phyloP scores from a whole-genome alignment of 2,888 invertebrate species.

The Philereme vetulata region DNA sequence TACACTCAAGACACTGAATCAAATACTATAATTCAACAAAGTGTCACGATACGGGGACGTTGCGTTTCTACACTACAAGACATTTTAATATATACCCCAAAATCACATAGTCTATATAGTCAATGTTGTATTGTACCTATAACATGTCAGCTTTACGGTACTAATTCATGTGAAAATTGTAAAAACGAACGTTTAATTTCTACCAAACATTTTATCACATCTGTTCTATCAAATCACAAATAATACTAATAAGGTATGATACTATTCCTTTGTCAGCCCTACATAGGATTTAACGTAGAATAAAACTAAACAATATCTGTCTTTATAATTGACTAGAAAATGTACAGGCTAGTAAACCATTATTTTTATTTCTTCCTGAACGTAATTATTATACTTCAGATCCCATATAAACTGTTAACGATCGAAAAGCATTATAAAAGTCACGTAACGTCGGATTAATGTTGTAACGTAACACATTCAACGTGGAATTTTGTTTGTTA shows the following conservation, averaged over 20 bases:
- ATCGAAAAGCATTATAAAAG: constrained; percentile 56
- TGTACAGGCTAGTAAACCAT: constrained; percentile 13
- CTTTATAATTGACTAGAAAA: constrained; percentile 11
- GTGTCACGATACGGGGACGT: too few species aligned
- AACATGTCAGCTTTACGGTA: too few species aligned
- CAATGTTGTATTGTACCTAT: too few species aligned
- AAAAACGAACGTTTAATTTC: neutral
- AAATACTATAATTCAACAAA: neutral
- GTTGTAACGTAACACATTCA: constrained; percentile 39
- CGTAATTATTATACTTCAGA: constrained; percentile 22
- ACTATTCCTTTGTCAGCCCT: constrained; percentile 7
- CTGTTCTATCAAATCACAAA: too few species aligned
- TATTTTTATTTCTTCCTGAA: constrained; percentile 30
- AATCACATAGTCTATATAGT: too few species aligned
- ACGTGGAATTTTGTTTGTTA: constrained; percentile 48
- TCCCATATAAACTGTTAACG: constrained; percentile 16
- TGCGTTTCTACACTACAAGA: too few species aligned
- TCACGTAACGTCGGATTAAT: constrained; percentile 62
- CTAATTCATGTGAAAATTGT: neutral
- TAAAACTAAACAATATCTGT: constrained; percentile 18
- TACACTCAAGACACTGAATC: neutral
- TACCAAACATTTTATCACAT: too few species aligned
- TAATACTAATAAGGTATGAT: too few species aligned
- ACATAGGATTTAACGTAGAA: constrained; percentile 8
- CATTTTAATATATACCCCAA: too few species aligned